phyloP scores from a whole-genome alignment of 2,797 vertebrate species.

The Coluber constrictor region DNA sequence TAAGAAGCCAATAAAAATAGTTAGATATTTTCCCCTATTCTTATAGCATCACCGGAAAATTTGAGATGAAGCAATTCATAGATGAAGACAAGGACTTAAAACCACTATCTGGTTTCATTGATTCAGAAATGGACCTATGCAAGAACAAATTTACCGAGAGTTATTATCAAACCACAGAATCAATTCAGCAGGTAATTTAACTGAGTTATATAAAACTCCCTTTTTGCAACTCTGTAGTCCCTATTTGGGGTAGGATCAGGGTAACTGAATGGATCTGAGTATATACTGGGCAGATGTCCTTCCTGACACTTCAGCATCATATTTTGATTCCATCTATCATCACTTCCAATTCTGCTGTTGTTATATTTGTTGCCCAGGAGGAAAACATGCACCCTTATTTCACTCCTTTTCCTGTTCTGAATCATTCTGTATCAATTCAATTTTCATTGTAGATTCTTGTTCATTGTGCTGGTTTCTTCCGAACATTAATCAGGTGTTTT shows the following conservation, averaged over 20 bases:
- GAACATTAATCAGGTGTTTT: not conserved
- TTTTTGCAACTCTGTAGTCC: not conserved
- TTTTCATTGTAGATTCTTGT: not conserved
- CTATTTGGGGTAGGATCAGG: not conserved
- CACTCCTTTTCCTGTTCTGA: not conserved
- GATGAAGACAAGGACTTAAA: not conserved
- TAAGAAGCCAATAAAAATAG: not conserved
- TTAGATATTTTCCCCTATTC: not conserved
- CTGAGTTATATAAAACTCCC: not conserved
- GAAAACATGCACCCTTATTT: not conserved
- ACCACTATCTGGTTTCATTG: not conserved
- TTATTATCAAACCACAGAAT: not conserved
- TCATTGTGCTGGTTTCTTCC: not conserved
- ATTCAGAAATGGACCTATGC: not conserved
- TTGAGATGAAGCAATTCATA: not conserved
- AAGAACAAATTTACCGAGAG: not conserved
- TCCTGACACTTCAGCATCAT: not conserved
- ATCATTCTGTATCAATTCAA: not conserved
- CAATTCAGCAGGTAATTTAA: not conserved
- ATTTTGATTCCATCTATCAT: not conserved
- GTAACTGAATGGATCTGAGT: not conserved
- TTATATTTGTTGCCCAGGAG: not conserved
- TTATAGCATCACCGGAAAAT: not conserved
- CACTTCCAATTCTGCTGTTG: not conserved
- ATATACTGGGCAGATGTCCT: not conserved